Evolutionary conservation across 2,113 vertebrate species (phyloP), one percentile per base, ranked within the genome.

Genomic region (Micronisus gabar): DNA sequence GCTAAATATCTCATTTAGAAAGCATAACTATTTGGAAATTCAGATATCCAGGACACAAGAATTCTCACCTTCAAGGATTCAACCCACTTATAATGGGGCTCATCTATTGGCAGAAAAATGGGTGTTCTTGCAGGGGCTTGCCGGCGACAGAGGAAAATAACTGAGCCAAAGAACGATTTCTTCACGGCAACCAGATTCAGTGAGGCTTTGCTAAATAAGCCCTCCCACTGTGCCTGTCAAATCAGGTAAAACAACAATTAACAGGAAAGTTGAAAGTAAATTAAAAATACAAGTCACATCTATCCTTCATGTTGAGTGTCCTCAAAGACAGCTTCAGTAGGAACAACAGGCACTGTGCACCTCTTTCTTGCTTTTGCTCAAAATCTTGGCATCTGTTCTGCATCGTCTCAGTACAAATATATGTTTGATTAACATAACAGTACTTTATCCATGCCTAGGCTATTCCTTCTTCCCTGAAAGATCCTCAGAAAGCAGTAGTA

Each of bases 81-180:
- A 92, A 99, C 99, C 99, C 99, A 99, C 34, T 90, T 97, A 97
- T 98, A 99, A 96, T 98, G 82, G 1, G 96, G 90, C n/a, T 98
- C 91, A 65, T 99, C 99, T 72, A 99, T 81, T 0, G 99, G 96
- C 38, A 99, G 91, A 94, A 99, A 98, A 67, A 98, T 0, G 0
- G 99, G 98, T 59, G 75, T 96, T 91, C 98, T 97, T 19, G 18
- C 52, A 6, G 93, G 90, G 71, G 81, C 36, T 20, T 38, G 97
- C 59, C 95, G 94, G 45, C 98, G 99, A 96, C 99, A 99, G 36
- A 99, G 96, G 95, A 99, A 99, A 62, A 99, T 98, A 19, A 88
- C 98, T 0, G 99, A 99, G 76, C 99, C 99, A 7, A 99, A 99
- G 94, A 99, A 99, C 0, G 99, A 99, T 71, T 95, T 99, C 96